Conservation (phyloP, 2,888 invertebrate species). For the Phasia obesa region DNA sequence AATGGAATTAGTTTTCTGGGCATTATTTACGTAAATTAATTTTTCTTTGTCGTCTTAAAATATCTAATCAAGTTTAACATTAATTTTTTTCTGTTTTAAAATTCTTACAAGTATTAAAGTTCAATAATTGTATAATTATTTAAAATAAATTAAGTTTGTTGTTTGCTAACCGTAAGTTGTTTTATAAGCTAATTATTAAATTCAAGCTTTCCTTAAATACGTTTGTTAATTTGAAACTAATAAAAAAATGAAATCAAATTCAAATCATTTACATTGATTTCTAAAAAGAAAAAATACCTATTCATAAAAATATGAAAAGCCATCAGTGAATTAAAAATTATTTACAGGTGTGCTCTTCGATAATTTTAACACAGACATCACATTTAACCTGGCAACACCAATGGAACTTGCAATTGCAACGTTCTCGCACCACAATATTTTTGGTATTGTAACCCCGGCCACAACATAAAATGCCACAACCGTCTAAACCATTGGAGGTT, state of each 20-base stretch:
- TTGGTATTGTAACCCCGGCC: slow-evolving; percentile 95
- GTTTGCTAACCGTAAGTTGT: slow-evolving; percentile 46
- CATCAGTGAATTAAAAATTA: slow-evolving; percentile 81
- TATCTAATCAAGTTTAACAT: background rate
- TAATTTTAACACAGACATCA: slow-evolving; percentile 90
- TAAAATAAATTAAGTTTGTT: slow-evolving; percentile 66
- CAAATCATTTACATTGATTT: slow-evolving; percentile 51
- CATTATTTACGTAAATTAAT: slow-evolving; percentile 14
- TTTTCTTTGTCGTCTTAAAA: slow-evolving; percentile 8
- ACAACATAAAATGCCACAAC: slow-evolving; percentile 94
- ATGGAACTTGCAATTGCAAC: slow-evolving; percentile 96
- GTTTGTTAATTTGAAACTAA: slow-evolving; percentile 40
- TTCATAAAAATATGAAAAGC: slow-evolving; percentile 22
- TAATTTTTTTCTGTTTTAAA: slow-evolving; percentile 1
- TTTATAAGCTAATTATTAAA: slow-evolving; percentile 58
- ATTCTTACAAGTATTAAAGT: slow-evolving; percentile 9
- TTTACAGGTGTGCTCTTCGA: slow-evolving; percentile 94
- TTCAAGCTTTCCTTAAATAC: slow-evolving; percentile 52
- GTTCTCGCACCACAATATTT: slow-evolving; percentile 88
- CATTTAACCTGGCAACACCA: slow-evolving; percentile 98
- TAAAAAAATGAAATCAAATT: slow-evolving; percentile 18
- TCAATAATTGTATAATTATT: slow-evolving; percentile 12
- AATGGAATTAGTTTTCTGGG: slow-evolving; percentile 62
- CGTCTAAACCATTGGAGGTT: slow-evolving; percentile 89
- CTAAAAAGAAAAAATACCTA: slow-evolving; percentile 9